Percentiles rank a stretch among this genome's conserved stretches.
phyloP scores from a whole-genome alignment of 2,888 invertebrate species.

The Isotomurus palustris region DNA sequence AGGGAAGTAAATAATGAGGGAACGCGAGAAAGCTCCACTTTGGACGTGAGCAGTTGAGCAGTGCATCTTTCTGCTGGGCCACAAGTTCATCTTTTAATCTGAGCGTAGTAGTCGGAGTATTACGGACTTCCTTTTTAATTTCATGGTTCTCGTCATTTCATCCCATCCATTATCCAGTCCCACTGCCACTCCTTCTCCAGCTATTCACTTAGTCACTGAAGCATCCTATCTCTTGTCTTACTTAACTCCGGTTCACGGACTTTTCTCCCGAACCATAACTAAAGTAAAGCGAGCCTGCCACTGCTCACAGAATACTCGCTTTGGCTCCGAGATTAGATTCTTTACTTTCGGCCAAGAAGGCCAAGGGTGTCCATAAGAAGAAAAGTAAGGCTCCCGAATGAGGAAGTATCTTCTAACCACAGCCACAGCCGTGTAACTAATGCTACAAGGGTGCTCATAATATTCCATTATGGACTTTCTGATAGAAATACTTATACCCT shows the following conservation, averaged over 20 bases:
- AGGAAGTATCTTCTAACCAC: neutral
- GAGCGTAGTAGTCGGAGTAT: constrained; percentile 19
- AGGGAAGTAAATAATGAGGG: too few relatives aligned
- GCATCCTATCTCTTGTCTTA: neutral
- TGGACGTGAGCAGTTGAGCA: too few relatives aligned
- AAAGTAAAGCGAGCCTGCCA: too few relatives aligned
- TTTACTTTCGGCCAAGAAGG: too few relatives aligned
- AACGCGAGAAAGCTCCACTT: too few relatives aligned
- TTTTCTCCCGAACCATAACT: too few relatives aligned
- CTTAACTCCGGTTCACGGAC: neutral
- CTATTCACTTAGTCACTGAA: neutral
- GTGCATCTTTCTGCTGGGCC: too few relatives aligned
- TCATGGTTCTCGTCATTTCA: constrained; percentile 38
- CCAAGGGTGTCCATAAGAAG: too few relatives aligned
- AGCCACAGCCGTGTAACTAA: neutral
- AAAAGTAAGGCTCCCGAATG: too few relatives aligned
- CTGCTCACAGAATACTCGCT: neutral
- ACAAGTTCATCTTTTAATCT: too few relatives aligned
- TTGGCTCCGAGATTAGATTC: neutral
- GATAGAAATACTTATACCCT: too few relatives aligned
- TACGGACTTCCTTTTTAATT: constrained; percentile 40
- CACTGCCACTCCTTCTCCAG: neutral
- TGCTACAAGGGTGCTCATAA: neutral
- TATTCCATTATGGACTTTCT: neutral
- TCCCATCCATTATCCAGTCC: constrained; percentile 26